Evolutionary conservation across 2,113 vertebrate genomes (phyloP).

Genomic region (Mohoua ochrocephala): DNA sequence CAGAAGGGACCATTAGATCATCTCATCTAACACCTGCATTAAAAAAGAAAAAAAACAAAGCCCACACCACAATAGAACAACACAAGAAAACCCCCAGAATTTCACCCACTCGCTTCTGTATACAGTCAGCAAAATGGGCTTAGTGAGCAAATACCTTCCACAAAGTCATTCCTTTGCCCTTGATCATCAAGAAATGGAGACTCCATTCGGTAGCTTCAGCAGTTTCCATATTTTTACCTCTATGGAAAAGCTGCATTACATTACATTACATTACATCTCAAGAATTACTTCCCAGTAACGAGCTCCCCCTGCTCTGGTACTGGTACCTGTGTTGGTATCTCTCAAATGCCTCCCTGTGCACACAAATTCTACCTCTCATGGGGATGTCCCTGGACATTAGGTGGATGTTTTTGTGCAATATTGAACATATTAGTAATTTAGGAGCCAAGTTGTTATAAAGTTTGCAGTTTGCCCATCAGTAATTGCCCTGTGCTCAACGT

Average conservation of each 20-base stretch:
- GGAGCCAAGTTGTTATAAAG: not conserved
- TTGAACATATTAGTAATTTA: not conserved
- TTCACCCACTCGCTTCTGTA: not conserved
- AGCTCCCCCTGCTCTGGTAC: not conserved
- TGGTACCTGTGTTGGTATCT: not conserved
- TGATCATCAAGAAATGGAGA: not conserved
- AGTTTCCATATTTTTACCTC: not conserved
- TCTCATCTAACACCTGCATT: constrained; percentile 43
- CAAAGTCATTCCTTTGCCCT: not conserved
- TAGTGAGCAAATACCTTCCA: not conserved
- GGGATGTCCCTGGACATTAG: not conserved
- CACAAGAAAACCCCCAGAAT: not conserved
- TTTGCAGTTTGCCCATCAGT: not conserved
- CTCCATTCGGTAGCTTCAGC: not conserved
- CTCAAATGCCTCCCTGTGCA: not conserved
- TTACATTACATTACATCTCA: no score
- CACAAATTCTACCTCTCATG: not conserved
- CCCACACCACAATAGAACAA: not conserved
- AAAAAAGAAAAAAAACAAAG: not conserved
- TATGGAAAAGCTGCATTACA: not conserved
- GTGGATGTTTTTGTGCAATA: not conserved
- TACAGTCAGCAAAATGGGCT: not conserved
- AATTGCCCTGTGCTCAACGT: not conserved
- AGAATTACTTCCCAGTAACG: not conserved
- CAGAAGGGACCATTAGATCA: constrained; percentile 57